phyloP scores from a whole-genome alignment of 2,113 vertebrate genomes.

The Entelurus aequoreus region DNA sequence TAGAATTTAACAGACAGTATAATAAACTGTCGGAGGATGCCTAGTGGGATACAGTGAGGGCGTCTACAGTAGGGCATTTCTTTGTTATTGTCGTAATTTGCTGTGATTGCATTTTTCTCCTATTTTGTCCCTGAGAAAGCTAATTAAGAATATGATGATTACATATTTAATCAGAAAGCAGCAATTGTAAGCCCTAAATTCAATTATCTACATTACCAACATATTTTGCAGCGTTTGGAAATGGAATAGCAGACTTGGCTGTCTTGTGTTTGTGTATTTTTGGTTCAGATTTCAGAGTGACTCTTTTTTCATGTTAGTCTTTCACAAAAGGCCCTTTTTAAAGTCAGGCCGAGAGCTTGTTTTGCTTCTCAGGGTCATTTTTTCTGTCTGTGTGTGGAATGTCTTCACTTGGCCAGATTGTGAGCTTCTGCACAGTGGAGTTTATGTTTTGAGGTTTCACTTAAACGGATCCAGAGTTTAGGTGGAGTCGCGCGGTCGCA shows the following conservation, averaged over 20 bases:
- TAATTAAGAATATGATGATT: too few relatives aligned
- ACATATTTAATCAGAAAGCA: background rate
- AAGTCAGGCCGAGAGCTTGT: slow-evolving; percentile 8
- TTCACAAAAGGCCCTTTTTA: slow-evolving; percentile 2
- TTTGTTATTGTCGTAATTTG: too few relatives aligned
- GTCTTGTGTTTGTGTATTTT: slow-evolving; percentile 1
- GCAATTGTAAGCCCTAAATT: background rate
- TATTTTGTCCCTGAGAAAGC: too few relatives aligned
- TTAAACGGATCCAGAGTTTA: slow-evolving; percentile 59
- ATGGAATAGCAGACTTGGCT: background rate
- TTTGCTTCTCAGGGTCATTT: slow-evolving; percentile 25
- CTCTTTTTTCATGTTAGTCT: background rate
- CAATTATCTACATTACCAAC: background rate
- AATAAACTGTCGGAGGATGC: too few relatives aligned
- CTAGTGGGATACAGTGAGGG: too few relatives aligned
- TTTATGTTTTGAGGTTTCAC: slow-evolving; percentile 44
- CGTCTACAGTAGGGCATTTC: too few relatives aligned
- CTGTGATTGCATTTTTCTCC: too few relatives aligned
- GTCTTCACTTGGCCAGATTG: slow-evolving; percentile 23
- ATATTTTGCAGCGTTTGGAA: background rate
- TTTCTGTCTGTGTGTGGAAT: slow-evolving; percentile 25
- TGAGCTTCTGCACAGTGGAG: slow-evolving; percentile 32
- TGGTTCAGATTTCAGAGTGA: background rate
- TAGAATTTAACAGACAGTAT: too few relatives aligned
- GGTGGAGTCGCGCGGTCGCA: slow-evolving; percentile 65